Evolutionary conservation across 2,888 invertebrate genomes (phyloP).

Genomic region (Andrena minutula): DNA sequence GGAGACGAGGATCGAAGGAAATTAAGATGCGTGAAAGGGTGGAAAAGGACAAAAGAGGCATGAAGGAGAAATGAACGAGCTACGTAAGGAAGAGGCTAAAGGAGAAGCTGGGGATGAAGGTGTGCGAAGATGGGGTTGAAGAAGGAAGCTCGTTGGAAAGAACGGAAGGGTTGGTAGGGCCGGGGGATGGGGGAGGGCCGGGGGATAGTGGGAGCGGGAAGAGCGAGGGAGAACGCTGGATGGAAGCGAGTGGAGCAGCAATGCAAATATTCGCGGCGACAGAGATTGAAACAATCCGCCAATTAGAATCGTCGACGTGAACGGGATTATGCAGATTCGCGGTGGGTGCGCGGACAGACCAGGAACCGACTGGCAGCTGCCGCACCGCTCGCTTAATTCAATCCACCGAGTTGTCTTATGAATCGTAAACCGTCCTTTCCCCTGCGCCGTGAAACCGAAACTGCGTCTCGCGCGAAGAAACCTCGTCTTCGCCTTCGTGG

Average conservation of each 20-base stretch:
- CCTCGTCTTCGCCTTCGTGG: background rate
- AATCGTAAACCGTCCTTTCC: slow-evolving; percentile 81
- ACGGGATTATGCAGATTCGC: slow-evolving; percentile 84
- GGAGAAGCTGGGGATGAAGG: too few relatives aligned
- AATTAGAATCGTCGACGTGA: slow-evolving; percentile 84
- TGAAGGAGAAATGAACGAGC: too few relatives aligned
- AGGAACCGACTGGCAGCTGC: slow-evolving; percentile 80
- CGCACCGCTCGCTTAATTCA: slow-evolving; percentile 82
- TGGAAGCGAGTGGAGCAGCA: slow-evolving; percentile 62
- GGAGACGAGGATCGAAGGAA: too few relatives aligned
- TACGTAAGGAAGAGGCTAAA: too few relatives aligned
- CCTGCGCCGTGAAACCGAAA: slow-evolving; percentile 75
- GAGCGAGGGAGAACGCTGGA: background rate
- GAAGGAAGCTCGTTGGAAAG: slow-evolving; percentile 42
- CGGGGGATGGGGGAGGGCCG: slow-evolving; percentile 28
- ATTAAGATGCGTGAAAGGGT: too few relatives aligned
- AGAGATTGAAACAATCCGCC: slow-evolving; percentile 85
- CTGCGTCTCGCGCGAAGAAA: slow-evolving; percentile 35
- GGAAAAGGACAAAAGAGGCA: too few relatives aligned
- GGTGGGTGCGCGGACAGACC: slow-evolving; percentile 73
- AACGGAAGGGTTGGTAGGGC: slow-evolving; percentile 15
- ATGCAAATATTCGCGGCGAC: slow-evolving; percentile 80
- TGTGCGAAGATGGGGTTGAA: background rate
- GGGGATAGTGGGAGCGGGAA: slow-evolving; percentile 1
- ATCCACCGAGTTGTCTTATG: slow-evolving; percentile 84